Base-by-base conservation (phyloP, 2,888 invertebrate genomes). In the Margaritifera margaritifera region DNA sequence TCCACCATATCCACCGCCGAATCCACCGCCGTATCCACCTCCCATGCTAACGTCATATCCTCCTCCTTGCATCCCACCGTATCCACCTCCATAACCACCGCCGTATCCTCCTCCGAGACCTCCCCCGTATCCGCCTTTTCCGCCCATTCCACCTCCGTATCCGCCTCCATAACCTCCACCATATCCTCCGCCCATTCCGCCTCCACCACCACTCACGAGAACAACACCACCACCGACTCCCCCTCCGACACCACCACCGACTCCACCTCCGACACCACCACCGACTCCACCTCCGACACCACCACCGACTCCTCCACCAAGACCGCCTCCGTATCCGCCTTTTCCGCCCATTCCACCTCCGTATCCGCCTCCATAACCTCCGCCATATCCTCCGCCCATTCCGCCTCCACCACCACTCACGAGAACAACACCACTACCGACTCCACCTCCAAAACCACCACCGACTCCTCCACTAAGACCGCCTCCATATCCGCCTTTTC, bases 121-220 rank as follows among this genome's bases (percentile, higher is more conserved):
- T 42, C 15, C 55, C 22, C 27, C n/a, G 22, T 20, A 24, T 19
- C 53, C 27, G 2, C 67, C 62, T 25, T 42, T 57, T 52, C 66
- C 66, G 53, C n/a, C 56, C 8, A 18, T 31, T 24, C 58, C 58
- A 24, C 58, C 27, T 27, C 24, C 20, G 57, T 64, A 19, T 19
- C 53, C 66, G 5, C 70, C 62, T 18, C 66, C 62, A 60, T 22
- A 55, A 20, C 55, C 61, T 6, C 61, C 56, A 54, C 61, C 58
- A 53, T 31, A 50, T 18, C n/a, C 24, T 8, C 63, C 62, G 24
- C 55, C 60, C 22, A 54, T 24, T 27, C 60, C 60, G 5, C 25
- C 22, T 8, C 42, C 54, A 53, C 51, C 18, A 60, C 42, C 4
- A 5, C 18, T 22, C 42, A 22, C 25, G 4, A 60, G 20, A 19